A percentile compares a stretch with the other conserved stretches of the same genome.
These are phyloP conservation scores for Antedon mediterranea DNA, from an alignment of 53 echinoderm and acorn worm species.

Conservation along the genomic window DNA sequence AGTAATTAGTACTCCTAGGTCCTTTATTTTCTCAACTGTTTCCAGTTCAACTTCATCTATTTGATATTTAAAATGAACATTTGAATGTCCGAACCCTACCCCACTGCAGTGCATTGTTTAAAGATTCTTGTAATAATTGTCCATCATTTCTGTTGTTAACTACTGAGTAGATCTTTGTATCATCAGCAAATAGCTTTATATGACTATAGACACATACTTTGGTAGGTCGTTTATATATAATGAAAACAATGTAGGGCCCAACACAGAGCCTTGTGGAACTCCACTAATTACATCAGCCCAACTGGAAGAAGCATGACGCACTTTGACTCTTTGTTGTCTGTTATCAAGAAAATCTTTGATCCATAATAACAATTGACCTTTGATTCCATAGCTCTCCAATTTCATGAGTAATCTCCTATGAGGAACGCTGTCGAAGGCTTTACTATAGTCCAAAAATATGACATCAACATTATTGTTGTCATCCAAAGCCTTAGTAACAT, in stretches of 20 bases:
- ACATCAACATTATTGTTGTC: not conserved
- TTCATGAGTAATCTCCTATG: not conserved
- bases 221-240: not conserved
- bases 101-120: not conserved
- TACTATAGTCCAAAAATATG: not conserved
- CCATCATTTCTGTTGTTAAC: not conserved
- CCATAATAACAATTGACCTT: not conserved
- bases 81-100: not conserved
- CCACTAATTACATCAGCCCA: not conserved
- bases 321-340: not conserved
- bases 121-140: not conserved
- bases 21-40: not conserved
- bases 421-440: not conserved
- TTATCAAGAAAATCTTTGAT: not conserved
- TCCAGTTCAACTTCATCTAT: not conserved
- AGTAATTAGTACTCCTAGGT: constrained; percentile 8
- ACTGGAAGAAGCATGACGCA: not conserved
- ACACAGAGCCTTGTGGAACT: not conserved
- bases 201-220: not conserved
- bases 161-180: not conserved
- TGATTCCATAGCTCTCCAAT: not conserved
- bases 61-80: not conserved
- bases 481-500: not conserved
- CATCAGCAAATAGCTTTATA: not conserved
- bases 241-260: not conserved